Conservation (phyloP, 1,140 invertebrate genomes). For the Ylistrum balloti region DNA sequence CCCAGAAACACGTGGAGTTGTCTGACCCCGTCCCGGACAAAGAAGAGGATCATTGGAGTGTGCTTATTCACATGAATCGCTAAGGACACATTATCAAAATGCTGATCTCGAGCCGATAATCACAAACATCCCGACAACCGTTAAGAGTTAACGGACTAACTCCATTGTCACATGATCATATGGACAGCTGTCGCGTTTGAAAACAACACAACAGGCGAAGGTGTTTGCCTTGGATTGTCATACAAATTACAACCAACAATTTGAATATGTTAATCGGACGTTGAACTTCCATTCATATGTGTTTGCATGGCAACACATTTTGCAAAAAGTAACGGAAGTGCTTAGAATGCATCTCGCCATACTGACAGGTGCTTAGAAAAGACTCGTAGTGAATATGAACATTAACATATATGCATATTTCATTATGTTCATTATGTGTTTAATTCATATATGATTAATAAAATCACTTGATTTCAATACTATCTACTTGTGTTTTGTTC, state of each 20-base stretch:
- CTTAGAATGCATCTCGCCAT: neutral
- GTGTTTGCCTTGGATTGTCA: conserved; percentile 22
- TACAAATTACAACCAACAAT: neutral
- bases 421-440: neutral
- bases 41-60: neutral
- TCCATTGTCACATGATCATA: neutral
- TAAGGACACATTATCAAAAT: neutral
- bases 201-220: neutral
- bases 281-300: neutral
- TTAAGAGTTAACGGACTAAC: neutral
- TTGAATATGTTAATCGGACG: conserved; percentile 8
- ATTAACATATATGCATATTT: neutral
- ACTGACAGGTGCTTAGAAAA: neutral
- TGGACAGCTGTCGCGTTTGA: neutral
- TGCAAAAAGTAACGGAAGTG: neutral
- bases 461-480: neutral
- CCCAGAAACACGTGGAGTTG: conserved; percentile 11
- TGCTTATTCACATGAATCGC: neutral
- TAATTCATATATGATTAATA: neutral
- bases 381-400: neutral
- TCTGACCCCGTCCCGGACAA: neutral
- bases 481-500: neutral
- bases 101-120: neutral
- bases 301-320: neutral
- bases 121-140: neutral